Evolutionary conservation across 1,140 invertebrate genomes (phyloP).

Genomic region (Phenacoccus solenopsis): DNA sequence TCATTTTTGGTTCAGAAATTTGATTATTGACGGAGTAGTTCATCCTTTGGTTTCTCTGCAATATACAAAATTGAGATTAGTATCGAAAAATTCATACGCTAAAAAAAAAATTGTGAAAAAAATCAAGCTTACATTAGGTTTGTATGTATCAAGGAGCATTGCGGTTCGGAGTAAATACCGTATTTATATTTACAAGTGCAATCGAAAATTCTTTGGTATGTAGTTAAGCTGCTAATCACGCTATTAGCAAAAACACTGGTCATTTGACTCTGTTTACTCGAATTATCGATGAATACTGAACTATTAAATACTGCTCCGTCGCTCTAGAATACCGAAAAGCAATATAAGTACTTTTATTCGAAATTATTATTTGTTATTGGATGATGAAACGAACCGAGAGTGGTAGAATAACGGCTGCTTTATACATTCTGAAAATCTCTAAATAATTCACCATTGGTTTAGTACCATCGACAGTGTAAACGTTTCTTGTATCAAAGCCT

Average conservation of each 20-base stretch:
- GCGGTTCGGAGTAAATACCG: neutral
- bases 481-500: neutral
- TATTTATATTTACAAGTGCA: neutral
- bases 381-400: neutral
- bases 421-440: neutral
- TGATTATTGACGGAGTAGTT: neutral
- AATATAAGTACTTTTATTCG: neutral
- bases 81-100: too few relatives aligned
- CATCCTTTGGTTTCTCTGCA: neutral
- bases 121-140: neutral
- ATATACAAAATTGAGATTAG: neutral
- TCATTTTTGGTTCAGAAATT: neutral
- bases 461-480: neutral
- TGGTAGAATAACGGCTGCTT: neutral
- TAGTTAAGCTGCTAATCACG: neutral
- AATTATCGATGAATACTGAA: neutral
- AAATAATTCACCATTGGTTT: neutral
- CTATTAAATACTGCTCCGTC: slow-evolving; percentile 5
- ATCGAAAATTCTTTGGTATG: neutral
- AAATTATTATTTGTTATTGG: neutral
- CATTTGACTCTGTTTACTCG: neutral
- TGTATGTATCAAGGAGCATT: neutral
- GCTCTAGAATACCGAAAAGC: neutral
- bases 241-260: neutral
- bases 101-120: too few relatives aligned